Base-by-base conservation (phyloP, 2,888 invertebrate species). In the Melanostoma mellinum region DNA sequence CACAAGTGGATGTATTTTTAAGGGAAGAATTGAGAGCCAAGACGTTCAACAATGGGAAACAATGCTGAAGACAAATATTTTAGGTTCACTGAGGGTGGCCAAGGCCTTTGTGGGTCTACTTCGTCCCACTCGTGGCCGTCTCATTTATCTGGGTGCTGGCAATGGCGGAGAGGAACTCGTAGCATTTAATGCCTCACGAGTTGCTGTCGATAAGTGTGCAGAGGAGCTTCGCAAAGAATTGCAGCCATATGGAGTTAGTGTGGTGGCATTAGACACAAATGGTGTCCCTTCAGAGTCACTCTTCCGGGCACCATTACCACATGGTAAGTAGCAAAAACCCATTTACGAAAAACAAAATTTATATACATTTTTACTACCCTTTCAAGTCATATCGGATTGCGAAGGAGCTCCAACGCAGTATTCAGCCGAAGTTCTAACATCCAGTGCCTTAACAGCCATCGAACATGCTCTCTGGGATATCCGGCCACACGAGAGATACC, bases 181-280 rank as follows among this genome's bases (percentile, higher is more conserved):
- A 35, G 93, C 93, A 63, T 93, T 92, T 87, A 92, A 92, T 76
- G 93, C 93, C 4, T 94, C 94, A 0, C 93, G 95, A 44, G 95
- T 95, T 90, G 96, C 96, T 5, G 96, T 96, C 10, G 95, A 96
- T 91, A 96, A 96, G 72, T 96, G 96, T 4, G 95, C 95, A 79
- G 93, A 94, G 40, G 95, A 96, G 4, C 90, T 96, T 81, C 92
- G 95, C 40, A 92, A 94, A 52, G 94, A 95, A 86, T 91, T 96
- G 85, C 93, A 93, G 69, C 93, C 95, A 3, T 93, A 94, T 80
- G 94, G 95, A 8, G 93, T 97, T 74, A 94, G 94, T 88, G 96
- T 97, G 40, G 93, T 96, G 52, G 93, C 96, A 76, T 92, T 97
- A 82, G 95, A 96, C 89, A 95, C 96, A 6, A 93, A 94, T 4